These are phyloP conservation scores for Trachelipus rathkii DNA, from an alignment of 1,140 invertebrate species.

Conservation along the genomic window DNA sequence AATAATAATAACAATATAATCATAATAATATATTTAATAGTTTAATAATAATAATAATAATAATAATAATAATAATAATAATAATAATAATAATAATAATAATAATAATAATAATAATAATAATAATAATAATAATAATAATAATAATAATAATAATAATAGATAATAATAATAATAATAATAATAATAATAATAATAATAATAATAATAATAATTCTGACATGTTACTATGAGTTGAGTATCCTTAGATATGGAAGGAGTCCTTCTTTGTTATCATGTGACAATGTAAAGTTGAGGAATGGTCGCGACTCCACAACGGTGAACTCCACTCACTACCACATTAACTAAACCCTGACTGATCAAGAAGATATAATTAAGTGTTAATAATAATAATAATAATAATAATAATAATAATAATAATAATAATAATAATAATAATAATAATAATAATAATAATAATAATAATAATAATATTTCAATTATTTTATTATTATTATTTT, in stretches of 20 bases:
- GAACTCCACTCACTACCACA: slow-evolving; percentile 34
- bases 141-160: not conserved
- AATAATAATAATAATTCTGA: slow-evolving; percentile 21
- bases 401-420: no score
- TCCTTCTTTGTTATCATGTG: slow-evolving; percentile 37
- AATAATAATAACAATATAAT: no score
- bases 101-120: not conserved
- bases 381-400: no score
- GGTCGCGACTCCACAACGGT: slow-evolving; percentile 32
- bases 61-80: not conserved
- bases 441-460: no score
- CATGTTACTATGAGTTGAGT: slow-evolving; percentile 39
- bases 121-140: not conserved
- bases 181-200: not conserved
- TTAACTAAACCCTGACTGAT: slow-evolving; percentile 38
- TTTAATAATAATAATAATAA: no score
- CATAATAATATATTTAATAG: no score
- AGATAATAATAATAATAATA: no score
- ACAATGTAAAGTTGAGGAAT: slow-evolving; percentile 35
- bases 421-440: no score
- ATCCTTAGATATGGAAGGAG: slow-evolving; percentile 32
- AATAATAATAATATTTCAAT: no score
- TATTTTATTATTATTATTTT: no score
- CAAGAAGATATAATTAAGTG: no score
- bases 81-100: not conserved